Conservation (phyloP, 2,113 vertebrate genomes). For the Bubalus kerabau region DNA sequence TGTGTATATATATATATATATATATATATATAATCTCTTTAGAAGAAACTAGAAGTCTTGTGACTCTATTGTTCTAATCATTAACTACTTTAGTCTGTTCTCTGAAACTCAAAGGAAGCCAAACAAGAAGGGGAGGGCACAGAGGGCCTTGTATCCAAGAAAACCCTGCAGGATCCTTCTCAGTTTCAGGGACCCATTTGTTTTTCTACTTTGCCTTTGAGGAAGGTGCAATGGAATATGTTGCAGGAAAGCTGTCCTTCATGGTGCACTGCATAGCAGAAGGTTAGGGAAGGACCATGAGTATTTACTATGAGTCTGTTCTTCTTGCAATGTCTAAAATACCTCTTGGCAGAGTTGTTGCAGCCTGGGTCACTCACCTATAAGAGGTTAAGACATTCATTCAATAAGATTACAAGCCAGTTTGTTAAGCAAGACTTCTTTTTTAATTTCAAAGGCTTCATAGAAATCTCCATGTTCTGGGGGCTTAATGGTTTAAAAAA, state of each 20-base stretch:
- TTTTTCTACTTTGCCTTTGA: neutral
- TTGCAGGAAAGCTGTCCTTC: neutral
- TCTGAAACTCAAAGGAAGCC: neutral
- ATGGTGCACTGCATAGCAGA: neutral
- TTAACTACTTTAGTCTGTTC: neutral
- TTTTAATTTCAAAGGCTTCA: conserved; percentile 26
- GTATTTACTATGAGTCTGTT: neutral
- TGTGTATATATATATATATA: too few relatives aligned
- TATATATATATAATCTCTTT: neutral
- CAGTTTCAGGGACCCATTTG: neutral
- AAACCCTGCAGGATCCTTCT: neutral
- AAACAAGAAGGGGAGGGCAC: neutral
- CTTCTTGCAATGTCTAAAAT: neutral
- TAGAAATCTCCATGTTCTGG: neutral
- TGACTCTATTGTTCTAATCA: neutral
- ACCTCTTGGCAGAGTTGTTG: neutral
- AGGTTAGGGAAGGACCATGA: neutral
- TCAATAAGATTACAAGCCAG: neutral
- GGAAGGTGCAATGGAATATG: neutral
- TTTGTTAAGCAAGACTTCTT: neutral
- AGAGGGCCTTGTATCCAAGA: neutral
- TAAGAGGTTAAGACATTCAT: neutral
- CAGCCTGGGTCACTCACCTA: neutral
- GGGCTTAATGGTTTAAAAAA: neutral
- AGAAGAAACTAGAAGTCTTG: neutral